Base-by-base conservation (phyloP, 2,888 invertebrate species). In the Ypsolopha scabrella region DNA sequence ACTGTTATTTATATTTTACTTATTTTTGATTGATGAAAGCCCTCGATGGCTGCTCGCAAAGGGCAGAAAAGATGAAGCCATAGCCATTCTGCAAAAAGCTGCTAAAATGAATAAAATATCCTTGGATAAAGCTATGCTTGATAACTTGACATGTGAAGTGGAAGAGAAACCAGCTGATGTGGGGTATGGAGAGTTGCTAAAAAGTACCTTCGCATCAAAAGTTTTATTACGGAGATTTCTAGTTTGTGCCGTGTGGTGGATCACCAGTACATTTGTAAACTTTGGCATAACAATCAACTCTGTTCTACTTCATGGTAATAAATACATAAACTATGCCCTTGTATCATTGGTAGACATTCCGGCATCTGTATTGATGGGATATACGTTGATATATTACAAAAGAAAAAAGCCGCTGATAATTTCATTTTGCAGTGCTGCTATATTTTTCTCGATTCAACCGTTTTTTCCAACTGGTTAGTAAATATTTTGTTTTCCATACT, bases 241-340 rank as follows among this genome's bases (percentile, higher is more conserved):
- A 0, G 70, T 85, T 0, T 85, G 83, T 24, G 39, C 48, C 4
- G 13, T 51, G 39, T 53, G 53, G 53, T 53, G 53, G 53, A 49
- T 91, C 14, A 89, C 91, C 0, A 90, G 89, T 60, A 88, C 90
- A 0, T 88, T 92, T 56, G 88, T 92, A 7, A 92, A 90, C 65
- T 92, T 91, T 60, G 92, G 92, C 0, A 67, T 93, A 38, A 90
- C 90, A 2, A 70, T 92, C 43, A 91, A 90, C 67, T 88, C 92
- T 0, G 90, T 91, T 0, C 79, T 89, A 0, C 70, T 93, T 47
- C 85, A 87, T 44, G 91, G 91, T 2, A 88, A 92, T 65, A 89
- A 89, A 61, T 92, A 92, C 64, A 62, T 90, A 9, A 92, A 92
- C 66, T 92, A 92, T 62, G 88, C 91, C 11, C 62, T 88, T 46